Percentiles rank a stretch among this genome's conserved stretches.
Evolutionary conservation across 2,113 vertebrate genomes (phyloP).

Genomic region (Chlorocebus sabaeus): DNA sequence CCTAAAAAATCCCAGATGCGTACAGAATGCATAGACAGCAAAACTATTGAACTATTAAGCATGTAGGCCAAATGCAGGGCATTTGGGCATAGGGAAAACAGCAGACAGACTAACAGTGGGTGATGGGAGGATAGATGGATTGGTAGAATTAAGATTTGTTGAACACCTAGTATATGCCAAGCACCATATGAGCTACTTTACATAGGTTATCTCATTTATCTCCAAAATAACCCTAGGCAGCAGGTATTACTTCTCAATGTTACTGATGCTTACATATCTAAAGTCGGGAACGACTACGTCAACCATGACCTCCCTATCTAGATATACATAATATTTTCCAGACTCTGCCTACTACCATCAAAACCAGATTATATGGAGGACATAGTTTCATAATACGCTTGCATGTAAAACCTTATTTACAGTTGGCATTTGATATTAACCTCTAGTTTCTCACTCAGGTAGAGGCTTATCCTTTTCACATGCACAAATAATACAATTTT

Average conservation of each 20-base stretch:
- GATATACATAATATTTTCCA: neutral
- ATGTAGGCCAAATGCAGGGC: neutral
- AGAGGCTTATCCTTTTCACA: neutral
- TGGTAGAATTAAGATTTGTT: neutral
- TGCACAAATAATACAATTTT: slow-evolving; percentile 41
- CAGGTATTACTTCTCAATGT: neutral
- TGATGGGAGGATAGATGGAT: neutral
- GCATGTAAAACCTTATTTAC: neutral
- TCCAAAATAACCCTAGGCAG: neutral
- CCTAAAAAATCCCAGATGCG: neutral
- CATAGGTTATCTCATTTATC: neutral
- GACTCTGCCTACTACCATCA: neutral
- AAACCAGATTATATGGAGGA: neutral
- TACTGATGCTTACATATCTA: neutral
- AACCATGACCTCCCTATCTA: neutral
- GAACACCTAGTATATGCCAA: neutral
- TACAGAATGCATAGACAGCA: neutral
- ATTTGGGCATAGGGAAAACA: neutral
- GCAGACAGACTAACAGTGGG: neutral
- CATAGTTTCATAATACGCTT: neutral
- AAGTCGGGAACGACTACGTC: neutral
- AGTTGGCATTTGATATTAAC: neutral
- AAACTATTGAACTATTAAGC: neutral
- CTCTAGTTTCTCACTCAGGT: neutral
- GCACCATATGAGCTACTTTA: neutral